phyloP scores from a whole-genome alignment of 1,140 invertebrate genomes.

The Stegodyphus dumicola region DNA sequence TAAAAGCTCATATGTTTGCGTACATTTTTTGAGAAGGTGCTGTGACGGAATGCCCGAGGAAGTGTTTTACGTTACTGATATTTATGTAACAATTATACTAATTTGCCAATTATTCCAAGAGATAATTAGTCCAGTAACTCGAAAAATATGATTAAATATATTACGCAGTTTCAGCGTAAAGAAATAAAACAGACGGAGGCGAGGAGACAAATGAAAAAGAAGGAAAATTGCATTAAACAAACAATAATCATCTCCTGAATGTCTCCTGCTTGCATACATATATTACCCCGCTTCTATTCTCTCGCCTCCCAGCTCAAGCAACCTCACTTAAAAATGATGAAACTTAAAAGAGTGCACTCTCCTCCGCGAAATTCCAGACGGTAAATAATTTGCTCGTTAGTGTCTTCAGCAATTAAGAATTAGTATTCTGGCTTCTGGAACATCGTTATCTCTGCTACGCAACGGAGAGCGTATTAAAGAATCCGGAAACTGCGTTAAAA shows the following conservation, averaged over 20 bases:
- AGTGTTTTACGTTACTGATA: too few species aligned
- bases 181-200: too few species aligned
- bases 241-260: too few species aligned
- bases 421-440: neutral
- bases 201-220: too few species aligned
- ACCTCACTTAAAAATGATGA: neutral
- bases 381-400: slow-evolving; percentile 29
- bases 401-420: slow-evolving; percentile 18
- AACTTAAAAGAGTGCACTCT: neutral
- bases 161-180: too few species aligned
- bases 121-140: neutral
- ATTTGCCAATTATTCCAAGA: neutral
- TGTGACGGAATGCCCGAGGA: too few species aligned
- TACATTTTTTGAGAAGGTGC: too few species aligned
- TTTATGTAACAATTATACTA: too few species aligned
- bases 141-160: neutral
- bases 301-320: neutral
- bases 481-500: neutral
- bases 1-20: too few species aligned
- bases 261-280: neutral
- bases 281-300: neutral
- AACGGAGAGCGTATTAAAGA: slow-evolving; percentile 5
- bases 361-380: neutral
- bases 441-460: slow-evolving; percentile 6
- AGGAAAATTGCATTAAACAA: too few species aligned